A percentile compares a stretch with the other conserved stretches of the same genome.
These are phyloP conservation scores for Melinaea marsaeus DNA, from an alignment of 2,888 invertebrate genomes.

Conservation along the genomic window DNA sequence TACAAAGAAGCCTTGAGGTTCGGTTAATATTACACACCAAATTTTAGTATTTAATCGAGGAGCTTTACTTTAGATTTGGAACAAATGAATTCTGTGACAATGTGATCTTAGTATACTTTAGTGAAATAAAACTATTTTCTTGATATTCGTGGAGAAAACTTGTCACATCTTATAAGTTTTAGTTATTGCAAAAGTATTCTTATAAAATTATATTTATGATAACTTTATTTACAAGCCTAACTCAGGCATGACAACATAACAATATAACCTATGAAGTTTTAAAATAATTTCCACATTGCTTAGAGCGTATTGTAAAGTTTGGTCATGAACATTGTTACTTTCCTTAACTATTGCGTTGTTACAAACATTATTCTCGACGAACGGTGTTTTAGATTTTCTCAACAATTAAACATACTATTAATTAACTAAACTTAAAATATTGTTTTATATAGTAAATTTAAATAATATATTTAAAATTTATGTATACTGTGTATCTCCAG, in stretches of 20 bases:
- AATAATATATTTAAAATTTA: too few species aligned
- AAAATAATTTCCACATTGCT: neutral
- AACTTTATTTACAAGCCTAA: neutral
- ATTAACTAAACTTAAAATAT: too few species aligned
- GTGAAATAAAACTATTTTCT: too few species aligned
- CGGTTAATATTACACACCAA: conserved; percentile 22
- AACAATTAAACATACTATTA: too few species aligned
- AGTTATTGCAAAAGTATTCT: neutral
- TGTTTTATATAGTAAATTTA: neutral
- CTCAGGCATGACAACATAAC: conserved; percentile 2
- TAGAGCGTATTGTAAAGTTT: neutral
- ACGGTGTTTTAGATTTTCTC: too few species aligned
- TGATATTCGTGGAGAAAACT: too few species aligned
- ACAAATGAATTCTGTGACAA: too few species aligned
- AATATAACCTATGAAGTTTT: conserved; percentile 1
- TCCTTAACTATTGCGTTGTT: too few species aligned
- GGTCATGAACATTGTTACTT: neutral
- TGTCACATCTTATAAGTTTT: neutral
- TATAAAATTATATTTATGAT: neutral
- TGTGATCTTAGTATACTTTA: too few species aligned
- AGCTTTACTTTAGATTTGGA: neutral
- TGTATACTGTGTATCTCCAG: neutral
- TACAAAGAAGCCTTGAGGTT: conserved; percentile 90
- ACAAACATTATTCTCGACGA: too few species aligned
- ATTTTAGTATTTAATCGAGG: conserved; percentile 35